A percentile compares a stretch with the other conserved stretches of the same genome.
Conservation (phyloP, 1,140 invertebrate genomes). For the Eueides isabella region DNA sequence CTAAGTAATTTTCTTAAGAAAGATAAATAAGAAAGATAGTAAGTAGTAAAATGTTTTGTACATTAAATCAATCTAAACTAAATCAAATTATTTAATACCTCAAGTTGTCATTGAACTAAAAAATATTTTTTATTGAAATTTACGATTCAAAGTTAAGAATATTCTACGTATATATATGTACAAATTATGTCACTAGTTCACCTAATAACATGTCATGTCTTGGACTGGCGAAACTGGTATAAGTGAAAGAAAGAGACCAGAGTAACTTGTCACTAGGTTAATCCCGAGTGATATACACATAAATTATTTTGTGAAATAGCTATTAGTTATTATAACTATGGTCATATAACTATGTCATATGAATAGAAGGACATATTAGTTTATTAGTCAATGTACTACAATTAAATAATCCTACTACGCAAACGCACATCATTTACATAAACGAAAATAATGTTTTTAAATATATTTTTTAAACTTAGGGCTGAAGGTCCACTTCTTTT, state of each 20-base stretch:
- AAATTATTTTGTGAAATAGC: not conserved
- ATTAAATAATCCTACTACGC: not conserved
- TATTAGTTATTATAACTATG: too few relatives aligned
- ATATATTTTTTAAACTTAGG: not conserved
- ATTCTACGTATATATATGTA: too few relatives aligned
- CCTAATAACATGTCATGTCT: not conserved
- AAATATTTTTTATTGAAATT: too few relatives aligned
- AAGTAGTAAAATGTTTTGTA: too few relatives aligned
- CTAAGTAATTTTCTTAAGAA: not conserved
- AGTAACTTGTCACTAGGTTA: not conserved
- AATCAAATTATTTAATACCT: too few relatives aligned
- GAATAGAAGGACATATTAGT: not conserved
- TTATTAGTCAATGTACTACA: too few relatives aligned
- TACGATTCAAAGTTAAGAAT: too few relatives aligned
- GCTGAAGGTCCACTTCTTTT: constrained; percentile 23
- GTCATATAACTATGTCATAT: too few relatives aligned
- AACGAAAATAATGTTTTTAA: not conserved
- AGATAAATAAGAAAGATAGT: too few relatives aligned
- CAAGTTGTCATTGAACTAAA: too few relatives aligned
- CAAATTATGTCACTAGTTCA: too few relatives aligned
- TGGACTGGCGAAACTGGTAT: not conserved
- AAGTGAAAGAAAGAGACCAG: not conserved
- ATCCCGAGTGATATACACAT: not conserved
- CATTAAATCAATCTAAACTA: too few relatives aligned
- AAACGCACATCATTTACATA: not conserved